Base-by-base conservation (phyloP, 2,113 vertebrate genomes). In the Hippocampus zosterae region DNA sequence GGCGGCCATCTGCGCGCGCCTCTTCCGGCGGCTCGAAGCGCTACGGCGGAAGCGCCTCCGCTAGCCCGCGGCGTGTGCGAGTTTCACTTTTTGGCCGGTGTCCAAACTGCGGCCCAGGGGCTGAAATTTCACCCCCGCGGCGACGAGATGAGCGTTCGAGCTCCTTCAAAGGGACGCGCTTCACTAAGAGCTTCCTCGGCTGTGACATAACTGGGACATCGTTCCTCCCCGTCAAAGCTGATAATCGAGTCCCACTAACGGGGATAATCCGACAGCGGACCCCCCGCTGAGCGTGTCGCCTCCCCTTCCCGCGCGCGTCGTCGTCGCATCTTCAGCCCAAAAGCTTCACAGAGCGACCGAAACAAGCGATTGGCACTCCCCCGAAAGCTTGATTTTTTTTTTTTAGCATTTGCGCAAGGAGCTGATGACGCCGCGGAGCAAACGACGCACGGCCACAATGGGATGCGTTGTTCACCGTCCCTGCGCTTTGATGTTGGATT, bases 141-240 rank as follows among this genome's bases (percentile, higher is more conserved):
- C n/a, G n/a, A n/a, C n/a, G n/a, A n/a, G n/a, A 79, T 79, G 55
- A 85, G 82, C 53, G 53, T 88, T 90, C 88, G 85, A 88, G n/a
- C 86, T 89, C 88, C 83, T 91, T 89, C 85, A 90, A 90, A 88
- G 67, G 79, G 71, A 85, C 91, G 84, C 85, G 89, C 80, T 85
- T 90, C 81, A 88, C 78, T 78, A 72, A 89, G 84, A 91, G 78
- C 81, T 77, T 83, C 62, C 83, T 83, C 86, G 86, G 79, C 73
- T 81, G 59, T 93, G 91, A 93, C 90, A 90, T 85, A 93, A 91
- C 88, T 92, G 81, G 89, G 89, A 88, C 89, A 78, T 87, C 82
- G 84, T 88, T 92, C 81, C 81, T 89, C 71, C 82, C 88, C 82
- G 87, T 92, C 90, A 92, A 86, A 88, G 84, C 66, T 88, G 84